Evolutionary conservation across 2,113 vertebrate species (phyloP).

Genomic region (Ammospiza nelsoni): DNA sequence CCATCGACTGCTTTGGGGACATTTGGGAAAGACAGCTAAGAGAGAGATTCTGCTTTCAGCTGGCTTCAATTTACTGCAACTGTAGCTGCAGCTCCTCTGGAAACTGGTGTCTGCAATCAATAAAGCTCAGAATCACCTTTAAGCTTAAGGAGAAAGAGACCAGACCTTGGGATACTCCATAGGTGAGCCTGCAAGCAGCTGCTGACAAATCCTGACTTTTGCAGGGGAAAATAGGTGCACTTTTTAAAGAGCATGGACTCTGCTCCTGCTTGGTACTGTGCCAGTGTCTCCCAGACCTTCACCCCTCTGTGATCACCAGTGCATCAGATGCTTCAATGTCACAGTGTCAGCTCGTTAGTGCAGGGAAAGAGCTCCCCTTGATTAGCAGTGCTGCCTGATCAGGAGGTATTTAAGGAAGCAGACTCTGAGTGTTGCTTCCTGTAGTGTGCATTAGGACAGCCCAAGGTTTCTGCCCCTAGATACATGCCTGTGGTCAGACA

Average conservation of each 20-base stretch:
- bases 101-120: not conserved
- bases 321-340: not conserved
- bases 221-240: not conserved
- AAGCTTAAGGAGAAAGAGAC: not conserved
- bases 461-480: not conserved
- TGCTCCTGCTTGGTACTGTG: not conserved
- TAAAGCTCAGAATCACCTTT: not conserved
- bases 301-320: not conserved
- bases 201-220: not conserved
- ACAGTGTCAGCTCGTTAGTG: not conserved
- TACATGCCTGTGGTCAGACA: not conserved
- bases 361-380: not conserved
- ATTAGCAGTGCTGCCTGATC: not conserved
- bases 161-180: rapidly evolving
- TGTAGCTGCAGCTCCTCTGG: not conserved
- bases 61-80: not conserved
- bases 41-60: not conserved
- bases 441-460: not conserved
- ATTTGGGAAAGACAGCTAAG: not conserved
- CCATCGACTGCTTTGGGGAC: not conserved
- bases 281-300: not conserved
- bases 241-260: not conserved
- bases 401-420: slow-evolving; percentile 10
- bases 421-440: not conserved
- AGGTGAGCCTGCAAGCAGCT: not conserved